phyloP scores from a whole-genome alignment of 2,888 invertebrate species.

The Nasonovia ribisnigri region DNA sequence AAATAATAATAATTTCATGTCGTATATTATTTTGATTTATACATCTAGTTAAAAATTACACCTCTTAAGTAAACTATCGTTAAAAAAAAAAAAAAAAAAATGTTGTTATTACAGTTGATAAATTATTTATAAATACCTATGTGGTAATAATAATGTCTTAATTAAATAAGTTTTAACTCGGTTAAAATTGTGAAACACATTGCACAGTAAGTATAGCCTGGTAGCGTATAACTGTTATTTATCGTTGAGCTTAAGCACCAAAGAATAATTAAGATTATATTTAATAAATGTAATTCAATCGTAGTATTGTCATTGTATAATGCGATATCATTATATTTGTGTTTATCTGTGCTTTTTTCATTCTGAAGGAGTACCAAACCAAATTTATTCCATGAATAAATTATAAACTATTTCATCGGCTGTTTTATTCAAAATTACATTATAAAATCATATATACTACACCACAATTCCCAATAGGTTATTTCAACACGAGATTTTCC shows the following conservation, averaged over 20 bases:
- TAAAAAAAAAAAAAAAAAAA: too few relatives aligned
- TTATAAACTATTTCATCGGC: conserved; percentile 23
- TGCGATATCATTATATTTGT: conserved; percentile 18
- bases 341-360: conserved; percentile 1
- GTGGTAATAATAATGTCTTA: not conserved
- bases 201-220: not conserved
- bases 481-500: not conserved
- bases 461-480: conserved; percentile 35
- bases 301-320: not conserved
- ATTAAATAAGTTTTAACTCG: not conserved
- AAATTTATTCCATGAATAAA: conserved; percentile 54
- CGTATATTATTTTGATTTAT: not conserved
- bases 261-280: not conserved
- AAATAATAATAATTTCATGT: not conserved
- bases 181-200: not conserved
- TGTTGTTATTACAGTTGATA: not conserved
- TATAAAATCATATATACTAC: not conserved
- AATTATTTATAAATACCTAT: not conserved
- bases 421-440: conserved; percentile 30
- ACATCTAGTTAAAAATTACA: not conserved
- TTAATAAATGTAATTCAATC: not conserved
- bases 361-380: not conserved
- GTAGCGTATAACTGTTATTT: not conserved
- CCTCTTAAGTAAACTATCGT: not conserved
- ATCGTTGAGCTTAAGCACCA: not conserved